phyloP scores from a whole-genome alignment of 1,140 invertebrate genomes.

The Drosophila teissieri region DNA sequence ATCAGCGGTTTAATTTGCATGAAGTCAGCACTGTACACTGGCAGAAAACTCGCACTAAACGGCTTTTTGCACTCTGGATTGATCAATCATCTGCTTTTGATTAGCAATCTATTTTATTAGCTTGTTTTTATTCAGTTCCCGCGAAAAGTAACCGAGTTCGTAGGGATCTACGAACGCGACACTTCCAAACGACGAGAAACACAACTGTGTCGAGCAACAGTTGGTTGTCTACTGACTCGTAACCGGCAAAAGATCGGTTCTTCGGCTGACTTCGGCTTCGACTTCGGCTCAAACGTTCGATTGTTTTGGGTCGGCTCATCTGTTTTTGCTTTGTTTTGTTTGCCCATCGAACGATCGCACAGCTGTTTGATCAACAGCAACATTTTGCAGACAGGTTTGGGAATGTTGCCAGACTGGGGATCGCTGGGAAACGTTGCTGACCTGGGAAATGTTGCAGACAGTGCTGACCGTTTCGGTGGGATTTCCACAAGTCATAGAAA shows the following conservation, averaged over 20 bases:
- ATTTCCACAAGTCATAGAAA: background rate
- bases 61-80: constrained; percentile 31
- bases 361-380: constrained; percentile 23
- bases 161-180: background rate
- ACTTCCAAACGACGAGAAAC: background rate
- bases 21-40: constrained; percentile 44
- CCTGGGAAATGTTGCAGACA: constrained; percentile 12
- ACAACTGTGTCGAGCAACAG: constrained; percentile 67
- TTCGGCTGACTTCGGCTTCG: constrained; percentile 19
- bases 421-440: constrained; percentile 30
- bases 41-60: background rate
- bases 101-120: constrained; percentile 41
- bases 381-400: constrained; percentile 52
- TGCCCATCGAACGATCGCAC: constrained; percentile 23
- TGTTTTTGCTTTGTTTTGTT: constrained; percentile 43
- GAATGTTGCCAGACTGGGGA: constrained; percentile 17
- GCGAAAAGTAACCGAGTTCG: constrained; percentile 7
- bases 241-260: constrained; percentile 23
- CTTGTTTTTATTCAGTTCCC: constrained; percentile 17
- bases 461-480: constrained; percentile 14
- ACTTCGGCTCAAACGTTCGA: constrained; percentile 9
- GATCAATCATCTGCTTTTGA: constrained; percentile 42
- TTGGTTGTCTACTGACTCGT: constrained; percentile 73
- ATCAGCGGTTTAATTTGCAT: constrained; percentile 58
- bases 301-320: constrained; percentile 30